Conservation (phyloP, 2,888 invertebrate genomes). For the Aporophyla lueneburgensis region DNA sequence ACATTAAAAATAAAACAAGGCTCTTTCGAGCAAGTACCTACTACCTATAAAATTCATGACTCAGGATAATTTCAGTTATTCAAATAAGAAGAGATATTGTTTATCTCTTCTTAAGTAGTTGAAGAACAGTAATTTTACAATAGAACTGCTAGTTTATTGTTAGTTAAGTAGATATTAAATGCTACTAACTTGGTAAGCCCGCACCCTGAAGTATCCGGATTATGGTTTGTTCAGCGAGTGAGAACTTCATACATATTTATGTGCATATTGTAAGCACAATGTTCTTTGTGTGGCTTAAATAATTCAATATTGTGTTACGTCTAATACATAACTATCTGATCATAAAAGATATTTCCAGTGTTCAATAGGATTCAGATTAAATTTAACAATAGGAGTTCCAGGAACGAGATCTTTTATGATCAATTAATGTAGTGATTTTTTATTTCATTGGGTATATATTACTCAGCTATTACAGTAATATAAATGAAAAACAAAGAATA, state of each 20-base stretch:
- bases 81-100: background rate
- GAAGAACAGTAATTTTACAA: background rate
- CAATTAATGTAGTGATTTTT: background rate
- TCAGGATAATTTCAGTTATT: constrained; percentile 7
- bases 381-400: background rate
- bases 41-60: background rate
- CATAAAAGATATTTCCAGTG: background rate
- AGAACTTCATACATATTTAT: constrained; percentile 50
- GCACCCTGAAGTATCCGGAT: constrained; percentile 24
- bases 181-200: constrained; percentile 34
- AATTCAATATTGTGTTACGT: constrained; percentile 5
- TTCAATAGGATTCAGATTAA: background rate
- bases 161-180: constrained; percentile 36
- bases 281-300: constrained; percentile 2
- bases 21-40: background rate
- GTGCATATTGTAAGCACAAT: constrained; percentile 18
- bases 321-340: constrained; percentile 3
- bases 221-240: constrained; percentile 35
- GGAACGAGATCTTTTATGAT: background rate
- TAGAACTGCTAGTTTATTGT: constrained; percentile 19
- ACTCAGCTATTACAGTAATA: no score
- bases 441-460: background rate
- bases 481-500: no score
- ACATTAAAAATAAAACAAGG: background rate
- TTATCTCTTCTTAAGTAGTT: constrained; percentile 4